Percentiles rank a stretch among this genome's conserved stretches.
Evolutionary conservation across 2,797 vertebrate species (phyloP).

Genomic region (Galagoides demidoff): DNA sequence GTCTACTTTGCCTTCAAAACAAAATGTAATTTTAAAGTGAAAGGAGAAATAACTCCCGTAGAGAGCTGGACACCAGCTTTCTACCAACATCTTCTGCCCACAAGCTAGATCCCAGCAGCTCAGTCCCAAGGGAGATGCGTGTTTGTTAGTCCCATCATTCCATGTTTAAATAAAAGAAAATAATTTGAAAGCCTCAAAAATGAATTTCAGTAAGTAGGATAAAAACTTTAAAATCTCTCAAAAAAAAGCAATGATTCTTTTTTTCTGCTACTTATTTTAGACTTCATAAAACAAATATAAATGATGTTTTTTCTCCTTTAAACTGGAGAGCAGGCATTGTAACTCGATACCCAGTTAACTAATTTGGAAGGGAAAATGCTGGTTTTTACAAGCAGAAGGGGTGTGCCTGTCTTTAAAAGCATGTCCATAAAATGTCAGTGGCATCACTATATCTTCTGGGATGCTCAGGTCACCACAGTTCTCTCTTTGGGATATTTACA

Average conservation of each 20-base stretch:
- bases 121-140: neutral
- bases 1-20: neutral
- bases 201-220: neutral
- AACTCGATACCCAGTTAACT: constrained; percentile 47
- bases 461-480: neutral
- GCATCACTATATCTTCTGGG: neutral
- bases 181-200: neutral
- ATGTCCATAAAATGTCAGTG: constrained; percentile 52
- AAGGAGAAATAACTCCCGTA: constrained; percentile 1
- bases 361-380: constrained; percentile 52
- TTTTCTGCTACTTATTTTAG: neutral
- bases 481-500: neutral
- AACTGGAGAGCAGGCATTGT: constrained; percentile 33
- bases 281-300: constrained; percentile 24
- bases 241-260: neutral
- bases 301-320: constrained; percentile 54
- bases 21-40: neutral
- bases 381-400: constrained; percentile 66
- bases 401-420: constrained; percentile 61
- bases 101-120: neutral
- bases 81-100: neutral
- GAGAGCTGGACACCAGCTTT: neutral
- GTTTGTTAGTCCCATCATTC: neutral
- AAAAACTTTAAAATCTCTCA: neutral
- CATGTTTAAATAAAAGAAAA: neutral